phyloP scores from a whole-genome alignment of 92 coral and sea anemone genomes.

The Porites cylindrica region DNA sequence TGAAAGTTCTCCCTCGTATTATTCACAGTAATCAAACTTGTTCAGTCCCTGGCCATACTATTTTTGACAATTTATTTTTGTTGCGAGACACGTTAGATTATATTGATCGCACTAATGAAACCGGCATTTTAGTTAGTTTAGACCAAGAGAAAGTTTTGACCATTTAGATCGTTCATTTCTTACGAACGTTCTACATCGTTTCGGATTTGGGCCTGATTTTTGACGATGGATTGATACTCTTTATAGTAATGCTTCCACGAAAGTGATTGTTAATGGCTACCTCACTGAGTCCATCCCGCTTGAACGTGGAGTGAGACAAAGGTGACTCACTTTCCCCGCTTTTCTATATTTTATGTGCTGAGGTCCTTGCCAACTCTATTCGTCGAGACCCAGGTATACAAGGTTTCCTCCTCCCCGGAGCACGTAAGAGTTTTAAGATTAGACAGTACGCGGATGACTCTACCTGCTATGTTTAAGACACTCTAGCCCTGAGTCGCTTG shows the following conservation, averaged over 20 bases:
- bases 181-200: not conserved
- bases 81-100: not conserved
- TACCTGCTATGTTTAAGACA: not conserved
- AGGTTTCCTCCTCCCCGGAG: conserved; percentile 31
- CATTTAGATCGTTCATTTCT: not conserved
- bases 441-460: conserved; percentile 43
- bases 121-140: not conserved
- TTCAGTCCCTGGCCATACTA: not conserved
- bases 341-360: not conserved
- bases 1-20: conserved; percentile 4
- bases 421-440: not conserved
- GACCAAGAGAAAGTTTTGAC: not conserved
- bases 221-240: not conserved
- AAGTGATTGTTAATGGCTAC: not conserved
- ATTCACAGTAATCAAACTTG: conserved; percentile 16
- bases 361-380: not conserved
- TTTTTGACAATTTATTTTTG: not conserved
- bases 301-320: not conserved
- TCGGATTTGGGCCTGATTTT: not conserved
- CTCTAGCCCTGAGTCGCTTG: not conserved
- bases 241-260: not conserved
- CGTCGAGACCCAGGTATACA: not conserved
- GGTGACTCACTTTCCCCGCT: conserved; percentile 3
- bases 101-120: not conserved
- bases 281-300: not conserved